Evolutionary conservation across 2,888 invertebrate genomes (phyloP), one percentile per base, ranked within the genome.

Genomic region (Apocheima hispidaria): DNA sequence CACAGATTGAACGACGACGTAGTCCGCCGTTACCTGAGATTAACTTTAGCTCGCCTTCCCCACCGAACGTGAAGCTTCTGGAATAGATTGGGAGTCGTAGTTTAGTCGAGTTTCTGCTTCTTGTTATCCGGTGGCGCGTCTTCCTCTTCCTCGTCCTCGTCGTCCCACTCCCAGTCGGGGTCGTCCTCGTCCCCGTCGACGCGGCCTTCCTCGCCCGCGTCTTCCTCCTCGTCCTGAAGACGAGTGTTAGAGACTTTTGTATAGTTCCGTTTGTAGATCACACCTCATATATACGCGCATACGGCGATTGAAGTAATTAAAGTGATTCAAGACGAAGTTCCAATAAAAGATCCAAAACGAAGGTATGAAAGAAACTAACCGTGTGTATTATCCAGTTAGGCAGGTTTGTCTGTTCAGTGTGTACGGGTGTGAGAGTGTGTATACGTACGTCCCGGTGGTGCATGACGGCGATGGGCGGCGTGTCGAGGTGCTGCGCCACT

Each of bases 401-500:
- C 12, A 12, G 10, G 9, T 1, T 1, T 33, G 12, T 12, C 12
- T 33, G 30, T 33, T 33, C 1, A 2, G 28, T 28, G 28, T 28
- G 28, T 28, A 7, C 7, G 28, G 5, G 28, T 4, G 28, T 14
- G 1, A 6, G 36, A 5, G 36, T 14, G 36, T 14, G 2, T 36
- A 28, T 41, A 86, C 87, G 4, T 35, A 61, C 64, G 69, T 73
- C 21, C 0, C 76, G 76, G 12, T 83, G 73, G 62, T 87, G 87
- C 96, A 99, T 98, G 66, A 99, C 98, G 73, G 98, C 98, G 82
- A 99, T 98, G 60, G 99, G 98, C 71, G 98, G 98, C 82, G 97
- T 96, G 70, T 96, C 96, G 55, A 96, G 96, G 52, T 98, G 98
- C 81, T 96, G 95, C 40, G 99, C 99, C 30, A 99, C 98, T 88